These are phyloP conservation scores for Limenitis camilla DNA, from an alignment of 2,888 invertebrate species.

Conservation along the genomic window DNA sequence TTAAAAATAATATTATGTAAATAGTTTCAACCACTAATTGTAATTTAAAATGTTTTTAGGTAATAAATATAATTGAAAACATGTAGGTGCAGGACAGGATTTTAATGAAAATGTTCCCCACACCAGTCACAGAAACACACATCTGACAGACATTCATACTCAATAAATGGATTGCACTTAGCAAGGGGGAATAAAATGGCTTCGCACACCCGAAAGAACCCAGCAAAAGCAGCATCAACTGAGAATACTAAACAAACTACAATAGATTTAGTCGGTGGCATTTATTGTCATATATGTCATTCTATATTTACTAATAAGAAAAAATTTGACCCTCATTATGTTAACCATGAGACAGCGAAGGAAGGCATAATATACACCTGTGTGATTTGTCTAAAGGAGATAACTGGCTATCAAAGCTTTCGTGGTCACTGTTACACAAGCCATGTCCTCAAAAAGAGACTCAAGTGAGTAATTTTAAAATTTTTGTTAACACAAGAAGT, in stretches of 20 bases:
- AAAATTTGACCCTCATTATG: conserved; percentile 72
- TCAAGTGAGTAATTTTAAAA: conserved; percentile 52
- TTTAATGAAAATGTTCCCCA: conserved; percentile 47
- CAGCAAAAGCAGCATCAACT: conserved; percentile 24
- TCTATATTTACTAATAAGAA: conserved; percentile 65
- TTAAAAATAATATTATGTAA: too few relatives aligned
- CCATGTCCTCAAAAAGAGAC: conserved; percentile 72
- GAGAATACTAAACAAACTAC: conserved; percentile 46
- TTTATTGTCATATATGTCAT: conserved; percentile 73
- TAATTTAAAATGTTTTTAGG: conserved; percentile 35
- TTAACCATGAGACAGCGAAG: conserved; percentile 43
- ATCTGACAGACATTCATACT: conserved; percentile 45
- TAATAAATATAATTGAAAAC: conserved; percentile 37
- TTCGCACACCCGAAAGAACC: conserved; percentile 31
- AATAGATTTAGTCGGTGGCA: conserved; percentile 67
- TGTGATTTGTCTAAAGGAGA: conserved; percentile 70
- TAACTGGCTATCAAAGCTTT: conserved; percentile 71
- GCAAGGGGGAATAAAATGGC: conserved; percentile 39
- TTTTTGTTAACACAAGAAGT: background rate
- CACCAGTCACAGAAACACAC: conserved; percentile 43
- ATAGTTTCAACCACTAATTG: too few relatives aligned
- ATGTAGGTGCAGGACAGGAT: conserved; percentile 51
- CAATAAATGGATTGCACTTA: conserved; percentile 63
- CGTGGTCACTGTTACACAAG: conserved; percentile 74
- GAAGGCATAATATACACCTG: conserved; percentile 69